phyloP scores from a whole-genome alignment of 2,113 vertebrate genomes.

The Eira barbara region DNA sequence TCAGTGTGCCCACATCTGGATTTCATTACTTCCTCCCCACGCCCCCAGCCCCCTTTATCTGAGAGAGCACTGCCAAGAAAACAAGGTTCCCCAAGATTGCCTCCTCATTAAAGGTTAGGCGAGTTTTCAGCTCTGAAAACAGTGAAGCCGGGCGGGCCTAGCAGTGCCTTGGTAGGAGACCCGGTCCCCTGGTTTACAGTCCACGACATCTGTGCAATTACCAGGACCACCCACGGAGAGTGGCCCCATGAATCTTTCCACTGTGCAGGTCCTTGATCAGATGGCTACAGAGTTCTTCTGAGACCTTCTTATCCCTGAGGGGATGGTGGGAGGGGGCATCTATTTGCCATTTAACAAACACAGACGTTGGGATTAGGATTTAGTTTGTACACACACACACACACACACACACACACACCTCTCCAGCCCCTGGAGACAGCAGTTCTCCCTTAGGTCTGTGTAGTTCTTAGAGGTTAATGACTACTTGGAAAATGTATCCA shows the following conservation, averaged over 20 bases:
- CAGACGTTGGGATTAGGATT: background rate
- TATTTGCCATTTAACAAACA: conserved; percentile 46
- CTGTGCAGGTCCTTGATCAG: conserved; percentile 76
- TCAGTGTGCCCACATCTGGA: conserved; percentile 81
- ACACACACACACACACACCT: background rate
- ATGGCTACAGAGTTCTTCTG: conserved; percentile 66
- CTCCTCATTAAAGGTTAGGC: conserved; percentile 81
- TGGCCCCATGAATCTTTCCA: conserved; percentile 77
- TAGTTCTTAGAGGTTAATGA: background rate
- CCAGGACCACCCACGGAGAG: conserved; percentile 84
- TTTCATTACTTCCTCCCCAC: conserved; percentile 75
- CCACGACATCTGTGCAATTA: conserved; percentile 83
- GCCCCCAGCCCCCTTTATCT: conserved; percentile 73
- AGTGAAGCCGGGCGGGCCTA: conserved; percentile 70
- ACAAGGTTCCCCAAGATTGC: conserved; percentile 73
- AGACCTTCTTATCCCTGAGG: conserved; percentile 30
- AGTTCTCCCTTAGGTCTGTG: background rate
- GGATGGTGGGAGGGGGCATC: background rate
- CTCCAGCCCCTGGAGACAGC: background rate
- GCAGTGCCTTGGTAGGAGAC: conserved; percentile 69
- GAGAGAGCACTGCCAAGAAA: conserved; percentile 75
- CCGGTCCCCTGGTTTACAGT: conserved; percentile 82
- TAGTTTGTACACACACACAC: background rate
- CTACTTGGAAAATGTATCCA: background rate
- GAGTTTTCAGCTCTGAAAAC: conserved; percentile 70